Base-by-base conservation (phyloP, 2,113 vertebrate species). In the Rhizomys pruinosus region DNA sequence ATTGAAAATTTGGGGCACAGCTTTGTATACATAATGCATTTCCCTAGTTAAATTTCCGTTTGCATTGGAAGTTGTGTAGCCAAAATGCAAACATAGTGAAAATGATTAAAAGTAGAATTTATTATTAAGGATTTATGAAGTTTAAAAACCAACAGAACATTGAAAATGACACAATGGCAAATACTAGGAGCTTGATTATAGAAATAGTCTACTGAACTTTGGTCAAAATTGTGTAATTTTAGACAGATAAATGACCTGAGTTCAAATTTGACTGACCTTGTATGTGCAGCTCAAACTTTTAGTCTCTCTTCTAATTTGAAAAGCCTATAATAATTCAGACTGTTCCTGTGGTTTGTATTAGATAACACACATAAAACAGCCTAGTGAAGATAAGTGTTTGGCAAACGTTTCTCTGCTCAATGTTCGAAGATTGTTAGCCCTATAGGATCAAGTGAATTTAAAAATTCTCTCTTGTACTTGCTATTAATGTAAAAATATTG, bases 1-100 rank as follows among this genome's bases (percentile, higher is more conserved):
- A 94, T 79, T 74, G 68, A 72, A 97, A 82, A 96, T 84, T 86
- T 87, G 92, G 63, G 86, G 96, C 84, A 27, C 5, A 94, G 57
- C 32, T 59, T 96, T 19, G 10, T 47, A 87, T 94, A 93, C 71
- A 7, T 94, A 92, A 94, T 89, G 2, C 1, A 89, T 92, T 19
- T 91, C 59, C 52, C 76, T 95, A 86, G 59, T 92, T 94, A 94
- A 81, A 4, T 84, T 91, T 92, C 88, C 71, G 69, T 71, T 89
- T 97, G 71, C 86, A 89, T 92, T 59, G 86, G 84, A 88, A 2
- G 19, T 91, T 87, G 13, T 79, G 2, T 47, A 42, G 34, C 88
- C 71, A 92, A 95, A 94, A 92, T 89, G 20, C 6, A 93, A 94
- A 73, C 20, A 74, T 77, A 94, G 27, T 78, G 34, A 76, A 90